Evolutionary conservation across 2,888 invertebrate genomes (phyloP), one percentile per base, ranked within the genome.

Genomic region (Teleogryllus oceanicus): DNA sequence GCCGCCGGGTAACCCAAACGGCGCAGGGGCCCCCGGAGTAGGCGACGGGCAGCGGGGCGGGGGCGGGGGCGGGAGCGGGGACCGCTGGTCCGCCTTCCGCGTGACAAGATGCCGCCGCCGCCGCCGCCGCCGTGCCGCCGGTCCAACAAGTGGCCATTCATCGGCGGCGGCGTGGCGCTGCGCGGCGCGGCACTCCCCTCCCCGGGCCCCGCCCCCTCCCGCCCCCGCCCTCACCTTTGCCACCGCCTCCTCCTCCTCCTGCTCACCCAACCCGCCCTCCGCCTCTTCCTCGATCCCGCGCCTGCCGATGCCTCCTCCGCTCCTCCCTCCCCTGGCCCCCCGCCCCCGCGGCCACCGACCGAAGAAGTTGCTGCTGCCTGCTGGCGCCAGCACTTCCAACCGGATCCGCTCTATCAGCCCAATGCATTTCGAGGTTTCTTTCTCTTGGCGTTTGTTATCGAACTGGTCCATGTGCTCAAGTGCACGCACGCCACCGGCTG

Each of bases 61-160:
- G 16, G 62, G 13, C 12, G 12, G 62, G 21, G 16, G 62, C 62
- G 62, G 62, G 37, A 8, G 37, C 37, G 37, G 37, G 10, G 37
- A 37, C 37, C 37, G 37, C 37, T 37, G n/a, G 62, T 18, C 62
- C 62, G 62, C 62, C 16, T 62, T 62, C 62, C 62, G 62, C 62
- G 62, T 62, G 62, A 62, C 62, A 62, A 62, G 62, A 13, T 62
- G 62, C 62, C 62, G 62, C 62, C 62, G 62, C 62, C 16, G 62
- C 62, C 62, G 62, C 62, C 13, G 18, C 62, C 62, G 62, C 62
- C 51, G 62, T 3, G 37, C 62, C 62, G 62, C 62, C 62, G 62
- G 62, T 62, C 62, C 62, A 62, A 62, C 62, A 62, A 62, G 62
- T 62, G 62, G 62, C 62, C 62, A 62, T 62, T 62, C 62, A 62